These are phyloP conservation scores for Patella vulgata DNA, from an alignment of 1,140 invertebrate genomes.

Conservation along the genomic window DNA sequence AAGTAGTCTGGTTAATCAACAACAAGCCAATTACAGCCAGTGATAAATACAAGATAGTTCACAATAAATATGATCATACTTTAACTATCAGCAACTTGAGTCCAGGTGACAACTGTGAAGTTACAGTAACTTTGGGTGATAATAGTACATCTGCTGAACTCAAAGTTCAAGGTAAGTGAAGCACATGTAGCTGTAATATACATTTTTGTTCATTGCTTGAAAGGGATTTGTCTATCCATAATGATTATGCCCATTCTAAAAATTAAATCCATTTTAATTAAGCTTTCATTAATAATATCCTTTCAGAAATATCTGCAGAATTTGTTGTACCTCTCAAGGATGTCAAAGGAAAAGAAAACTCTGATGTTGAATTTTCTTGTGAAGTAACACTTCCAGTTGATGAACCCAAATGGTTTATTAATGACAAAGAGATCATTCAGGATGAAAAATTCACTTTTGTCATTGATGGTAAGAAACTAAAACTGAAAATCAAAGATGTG, in stretches of 20 bases:
- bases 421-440: constrained; percentile 58
- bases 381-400: constrained; percentile 91
- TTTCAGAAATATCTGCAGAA: constrained; percentile 44
- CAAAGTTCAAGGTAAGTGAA: constrained; percentile 56
- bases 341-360: constrained; percentile 72
- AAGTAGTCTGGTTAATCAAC: constrained; percentile 59
- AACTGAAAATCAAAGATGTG: constrained; percentile 68
- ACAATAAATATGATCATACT: constrained; percentile 51
- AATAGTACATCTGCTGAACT: constrained; percentile 53
- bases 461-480: constrained; percentile 50
- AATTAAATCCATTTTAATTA: too few relatives aligned
- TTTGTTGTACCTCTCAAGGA: constrained; percentile 50
- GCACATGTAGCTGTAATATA: background rate
- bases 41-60: constrained; percentile 71
- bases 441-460: constrained; percentile 68
- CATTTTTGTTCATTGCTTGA: background rate
- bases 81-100: constrained; percentile 50
- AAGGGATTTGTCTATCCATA: too few relatives aligned
- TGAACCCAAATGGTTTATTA: constrained; percentile 62
- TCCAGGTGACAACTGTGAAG: constrained; percentile 54
- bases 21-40: constrained; percentile 49
- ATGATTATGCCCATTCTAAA: too few relatives aligned
- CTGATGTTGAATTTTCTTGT: constrained; percentile 90
- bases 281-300: too few relatives aligned
- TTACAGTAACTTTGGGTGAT: constrained; percentile 55